These are phyloP conservation scores for Caenorhabditis briggsae DNA, from an alignment of 1,140 invertebrate genomes.

Conservation along the genomic window DNA sequence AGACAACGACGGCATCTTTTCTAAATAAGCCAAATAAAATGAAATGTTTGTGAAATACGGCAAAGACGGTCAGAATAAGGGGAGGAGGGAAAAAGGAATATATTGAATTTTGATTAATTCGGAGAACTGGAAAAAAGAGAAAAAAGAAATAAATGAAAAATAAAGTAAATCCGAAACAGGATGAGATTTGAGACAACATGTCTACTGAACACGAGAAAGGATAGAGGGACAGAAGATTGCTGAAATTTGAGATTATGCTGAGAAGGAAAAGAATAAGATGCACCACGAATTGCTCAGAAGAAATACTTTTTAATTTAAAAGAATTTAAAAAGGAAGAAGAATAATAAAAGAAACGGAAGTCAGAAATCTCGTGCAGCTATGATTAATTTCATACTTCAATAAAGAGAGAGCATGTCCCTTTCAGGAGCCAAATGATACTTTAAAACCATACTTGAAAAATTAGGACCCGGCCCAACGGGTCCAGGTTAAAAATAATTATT, in stretches of 20 bases:
- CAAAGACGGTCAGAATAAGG: background rate
- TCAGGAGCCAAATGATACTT: too few relatives aligned
- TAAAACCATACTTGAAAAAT: too few relatives aligned
- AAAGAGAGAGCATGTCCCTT: too few relatives aligned
- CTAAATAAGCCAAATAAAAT: background rate
- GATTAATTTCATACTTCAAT: too few relatives aligned
- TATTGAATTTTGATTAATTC: slow-evolving; percentile 38
- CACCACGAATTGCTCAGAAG: too few relatives aligned
- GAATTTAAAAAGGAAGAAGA: too few relatives aligned
- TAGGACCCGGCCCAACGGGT: too few relatives aligned
- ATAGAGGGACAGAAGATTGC: background rate
- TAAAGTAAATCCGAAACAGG: background rate
- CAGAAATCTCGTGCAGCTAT: too few relatives aligned
- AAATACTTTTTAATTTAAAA: too few relatives aligned
- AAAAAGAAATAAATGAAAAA: background rate
- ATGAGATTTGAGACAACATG: background rate
- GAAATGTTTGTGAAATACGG: background rate
- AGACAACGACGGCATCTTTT: background rate
- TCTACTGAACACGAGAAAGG: background rate
- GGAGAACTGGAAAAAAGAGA: background rate
- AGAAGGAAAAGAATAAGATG: background rate
- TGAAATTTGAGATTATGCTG: background rate
- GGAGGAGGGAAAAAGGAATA: background rate
- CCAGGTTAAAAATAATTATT: too few relatives aligned
- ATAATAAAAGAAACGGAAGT: too few relatives aligned